Conservation (phyloP, 1,140 invertebrate species). For the Procambarus virginalis region DNA sequence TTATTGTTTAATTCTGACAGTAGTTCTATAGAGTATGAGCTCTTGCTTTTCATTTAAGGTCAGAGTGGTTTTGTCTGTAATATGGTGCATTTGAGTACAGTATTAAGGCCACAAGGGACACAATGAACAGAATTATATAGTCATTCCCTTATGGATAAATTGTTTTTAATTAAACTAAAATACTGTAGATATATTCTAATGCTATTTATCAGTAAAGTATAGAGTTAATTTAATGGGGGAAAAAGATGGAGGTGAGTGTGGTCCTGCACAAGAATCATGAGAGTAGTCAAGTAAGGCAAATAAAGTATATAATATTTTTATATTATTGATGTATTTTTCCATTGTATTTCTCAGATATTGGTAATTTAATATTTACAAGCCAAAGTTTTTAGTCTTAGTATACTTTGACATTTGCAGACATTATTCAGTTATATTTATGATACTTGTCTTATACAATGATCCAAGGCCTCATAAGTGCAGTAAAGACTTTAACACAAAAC, state of each 20-base stretch:
- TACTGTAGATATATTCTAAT: neutral
- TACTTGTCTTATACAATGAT: neutral
- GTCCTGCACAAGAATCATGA: neutral
- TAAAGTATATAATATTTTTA: neutral
- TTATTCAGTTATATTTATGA: neutral
- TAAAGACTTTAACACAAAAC: no score
- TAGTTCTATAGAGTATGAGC: no score
- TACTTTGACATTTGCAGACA: neutral
- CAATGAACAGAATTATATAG: neutral
- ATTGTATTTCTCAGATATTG: neutral
- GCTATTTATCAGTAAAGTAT: neutral
- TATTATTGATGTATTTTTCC: neutral
- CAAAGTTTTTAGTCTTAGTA: neutral
- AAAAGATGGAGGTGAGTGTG: neutral
- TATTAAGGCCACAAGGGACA: neutral
- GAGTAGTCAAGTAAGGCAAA: neutral
- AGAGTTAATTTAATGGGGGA: neutral
- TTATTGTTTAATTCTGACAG: neutral
- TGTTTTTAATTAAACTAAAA: neutral
- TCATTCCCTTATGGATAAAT: neutral
- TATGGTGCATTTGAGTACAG: no score
- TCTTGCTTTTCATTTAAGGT: no score
- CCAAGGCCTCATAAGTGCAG: neutral
- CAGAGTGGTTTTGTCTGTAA: no score
- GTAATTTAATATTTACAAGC: slow-evolving; percentile 1